phyloP scores from a whole-genome alignment of 2,888 invertebrate genomes.

The Uloborus plumipes region DNA sequence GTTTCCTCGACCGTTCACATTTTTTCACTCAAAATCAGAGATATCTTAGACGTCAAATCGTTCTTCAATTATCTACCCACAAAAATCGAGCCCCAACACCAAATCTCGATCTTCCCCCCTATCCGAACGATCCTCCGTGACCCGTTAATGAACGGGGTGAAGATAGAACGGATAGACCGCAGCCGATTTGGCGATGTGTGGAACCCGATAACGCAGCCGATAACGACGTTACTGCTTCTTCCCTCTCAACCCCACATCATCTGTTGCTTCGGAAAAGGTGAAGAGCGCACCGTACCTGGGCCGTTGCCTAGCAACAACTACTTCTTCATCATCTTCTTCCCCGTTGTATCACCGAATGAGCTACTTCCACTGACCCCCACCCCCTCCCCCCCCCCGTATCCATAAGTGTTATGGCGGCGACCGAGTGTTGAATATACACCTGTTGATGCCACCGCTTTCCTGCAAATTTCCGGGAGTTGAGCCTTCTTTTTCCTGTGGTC shows the following conservation, averaged over 20 bases:
- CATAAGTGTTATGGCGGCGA: not conserved
- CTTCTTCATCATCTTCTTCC: conserved; percentile 6
- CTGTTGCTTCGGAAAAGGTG: conserved; percentile 51
- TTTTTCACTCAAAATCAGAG: too few species aligned
- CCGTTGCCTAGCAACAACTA: conserved; percentile 48
- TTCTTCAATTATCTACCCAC: too few species aligned
- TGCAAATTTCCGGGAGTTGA: too few species aligned
- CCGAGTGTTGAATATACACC: not conserved
- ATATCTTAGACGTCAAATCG: too few species aligned
- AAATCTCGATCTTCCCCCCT: too few species aligned
- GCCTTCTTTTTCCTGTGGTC: too few species aligned
- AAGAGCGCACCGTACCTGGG: conserved; percentile 42
- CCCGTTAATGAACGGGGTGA: conserved; percentile 22
- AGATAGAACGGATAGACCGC: not conserved
- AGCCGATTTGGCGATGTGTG: not conserved
- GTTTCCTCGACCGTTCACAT: too few species aligned
- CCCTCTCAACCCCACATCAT: conserved; percentile 26
- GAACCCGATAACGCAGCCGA: not conserved
- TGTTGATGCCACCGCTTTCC: too few species aligned
- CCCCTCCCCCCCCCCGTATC: not conserved
- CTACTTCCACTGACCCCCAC: conserved; percentile 6
- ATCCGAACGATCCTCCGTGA: too few species aligned
- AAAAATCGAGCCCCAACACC: too few species aligned
- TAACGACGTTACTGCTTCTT: conserved; percentile 14
- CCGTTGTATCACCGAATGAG: conserved; percentile 11